A percentile compares a stretch with the other conserved stretches of the same genome.
These are phyloP conservation scores for Podocnemis expansa DNA, from an alignment of 2,113 vertebrate species.

Conservation along the genomic window DNA sequence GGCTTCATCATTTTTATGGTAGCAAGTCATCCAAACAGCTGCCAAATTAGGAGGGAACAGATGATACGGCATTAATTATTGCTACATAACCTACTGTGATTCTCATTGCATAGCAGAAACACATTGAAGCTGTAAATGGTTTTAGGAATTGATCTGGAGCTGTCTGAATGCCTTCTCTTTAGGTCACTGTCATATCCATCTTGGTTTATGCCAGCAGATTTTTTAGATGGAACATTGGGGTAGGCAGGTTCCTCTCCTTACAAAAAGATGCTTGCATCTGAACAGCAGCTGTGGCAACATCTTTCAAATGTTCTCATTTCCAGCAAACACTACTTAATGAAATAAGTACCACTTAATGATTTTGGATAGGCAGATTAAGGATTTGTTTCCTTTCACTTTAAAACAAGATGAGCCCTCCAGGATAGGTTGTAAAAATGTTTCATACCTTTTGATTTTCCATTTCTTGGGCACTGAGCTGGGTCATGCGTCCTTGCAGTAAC, in stretches of 20 bases:
- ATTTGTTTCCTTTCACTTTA: not conserved
- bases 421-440: accelerated
- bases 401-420: not conserved
- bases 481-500: accelerated
- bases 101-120: not conserved
- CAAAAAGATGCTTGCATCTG: not conserved
- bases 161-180: not conserved
- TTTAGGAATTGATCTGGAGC: not conserved
- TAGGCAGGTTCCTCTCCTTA: not conserved
- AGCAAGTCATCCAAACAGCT: not conserved
- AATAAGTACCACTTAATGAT: not conserved
- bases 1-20: not conserved
- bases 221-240: accelerated
- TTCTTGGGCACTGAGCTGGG: not conserved
- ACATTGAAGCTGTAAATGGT: accelerated
- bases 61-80: not conserved
- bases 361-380: not conserved
- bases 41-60: not conserved
- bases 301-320: not conserved
- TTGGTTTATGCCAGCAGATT: not conserved
- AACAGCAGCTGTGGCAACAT: not conserved
- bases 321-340: accelerated
- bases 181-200: not conserved
- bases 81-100: not conserved
- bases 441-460: accelerated